Base-by-base conservation (phyloP, 2,888 invertebrate genomes). In the Campopleginae sp. region DNA sequence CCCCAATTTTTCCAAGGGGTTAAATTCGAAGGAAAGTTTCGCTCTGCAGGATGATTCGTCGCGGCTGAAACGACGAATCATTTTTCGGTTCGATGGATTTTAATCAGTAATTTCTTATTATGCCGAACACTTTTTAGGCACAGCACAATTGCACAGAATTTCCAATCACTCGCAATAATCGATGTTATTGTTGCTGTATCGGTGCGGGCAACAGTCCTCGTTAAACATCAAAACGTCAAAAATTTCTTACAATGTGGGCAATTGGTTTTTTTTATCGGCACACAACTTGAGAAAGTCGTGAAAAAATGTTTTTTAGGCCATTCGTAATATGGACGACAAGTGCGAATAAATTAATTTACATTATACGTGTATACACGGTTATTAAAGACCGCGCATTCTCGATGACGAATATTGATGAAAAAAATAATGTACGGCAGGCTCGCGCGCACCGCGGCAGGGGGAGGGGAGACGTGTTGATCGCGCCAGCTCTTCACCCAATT, bases 391-490 rank as follows among this genome's bases (percentile, higher is more conserved):
- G 54, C 72, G 66, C n/a, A 27, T 70, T 66, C 33, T 44, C 82
- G 83, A 74, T 83, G 70, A 74, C 79, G 74, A 83, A 75, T 83
- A 80, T 75, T 75, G 83, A 83, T 51, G 66, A n/a, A 51, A 76
- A 77, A 79, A 83, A 83, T 42, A 58, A 33, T 46, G 46, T 33
- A 48, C 33, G 74, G 58, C 46, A n/a, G 48, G n/a, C 51, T 76
- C 61, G 48, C 70, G 33, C 51, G 71, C 68, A 63, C 70, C 38
- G 38, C 38, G 38, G 10, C 8, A 10, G 38, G 38, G 10, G 38
- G 38, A 7, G 1, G 10, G 38, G 63, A 71, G 61, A 75, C 71
- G 80, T 71, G 75, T 54, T 63, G 48, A 46, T 46, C 46, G 75
- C 63, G 63, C 48, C 23, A 23, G 51, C 71, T 63, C 65, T 76